Conservation (phyloP, 1,140 invertebrate species). For the Sycophila sp. region DNA sequence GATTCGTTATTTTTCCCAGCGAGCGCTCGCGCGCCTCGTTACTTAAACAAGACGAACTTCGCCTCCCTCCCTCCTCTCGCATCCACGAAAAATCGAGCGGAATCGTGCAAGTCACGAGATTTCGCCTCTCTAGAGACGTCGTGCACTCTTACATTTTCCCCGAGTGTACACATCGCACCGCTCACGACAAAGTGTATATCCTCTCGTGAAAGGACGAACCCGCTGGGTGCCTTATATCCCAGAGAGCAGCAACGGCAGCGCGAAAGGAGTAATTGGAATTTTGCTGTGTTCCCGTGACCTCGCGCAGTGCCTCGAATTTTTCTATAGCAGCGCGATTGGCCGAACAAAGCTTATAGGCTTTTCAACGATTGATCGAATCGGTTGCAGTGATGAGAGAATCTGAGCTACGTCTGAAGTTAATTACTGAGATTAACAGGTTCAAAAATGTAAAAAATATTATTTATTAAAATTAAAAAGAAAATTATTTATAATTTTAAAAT, state of each 20-base stretch:
- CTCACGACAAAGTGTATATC: not conserved
- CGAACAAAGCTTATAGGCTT: too few species aligned
- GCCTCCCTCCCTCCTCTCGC: not conserved
- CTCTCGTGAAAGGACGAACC: conserved; percentile 2
- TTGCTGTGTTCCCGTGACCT: not conserved
- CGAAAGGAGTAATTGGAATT: conserved; percentile 4
- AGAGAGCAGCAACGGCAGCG: too few species aligned
- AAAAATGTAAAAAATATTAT: too few species aligned
- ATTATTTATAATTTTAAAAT: too few species aligned
- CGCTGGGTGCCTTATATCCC: not conserved
- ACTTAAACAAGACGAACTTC: not conserved
- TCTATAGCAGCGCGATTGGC: too few species aligned
- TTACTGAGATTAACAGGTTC: too few species aligned
- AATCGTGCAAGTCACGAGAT: conserved; percentile 4
- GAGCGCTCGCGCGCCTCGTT: not conserved
- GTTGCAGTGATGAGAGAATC: too few species aligned
- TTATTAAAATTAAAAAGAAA: too few species aligned
- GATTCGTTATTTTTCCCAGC: not conserved
- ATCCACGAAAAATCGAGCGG: not conserved
- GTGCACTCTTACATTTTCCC: not conserved
- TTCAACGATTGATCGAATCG: too few species aligned
- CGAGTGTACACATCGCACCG: not conserved
- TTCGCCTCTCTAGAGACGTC: not conserved
- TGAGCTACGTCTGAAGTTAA: too few species aligned
- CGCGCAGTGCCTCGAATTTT: too few species aligned